Evolutionary conservation across 1,140 invertebrate genomes (phyloP).

Genomic region (Cherax quadricarinatus): DNA sequence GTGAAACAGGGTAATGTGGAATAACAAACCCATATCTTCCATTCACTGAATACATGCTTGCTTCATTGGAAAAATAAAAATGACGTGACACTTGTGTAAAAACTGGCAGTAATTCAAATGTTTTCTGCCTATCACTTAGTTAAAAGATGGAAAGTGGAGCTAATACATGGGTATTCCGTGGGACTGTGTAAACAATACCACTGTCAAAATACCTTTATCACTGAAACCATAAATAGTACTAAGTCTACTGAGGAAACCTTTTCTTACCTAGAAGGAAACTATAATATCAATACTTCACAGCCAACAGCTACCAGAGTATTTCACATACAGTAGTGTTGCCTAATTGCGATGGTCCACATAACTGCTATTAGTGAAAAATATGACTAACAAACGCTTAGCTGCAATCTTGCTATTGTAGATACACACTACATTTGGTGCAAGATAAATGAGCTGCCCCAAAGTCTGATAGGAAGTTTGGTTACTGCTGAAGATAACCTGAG

Average conservation of each 20-base stretch:
- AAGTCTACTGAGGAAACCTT: constrained; percentile 48
- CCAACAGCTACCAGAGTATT: constrained; percentile 61
- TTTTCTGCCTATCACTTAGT: constrained; percentile 44
- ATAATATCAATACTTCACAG: constrained; percentile 65
- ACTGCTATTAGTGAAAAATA: constrained; percentile 44
- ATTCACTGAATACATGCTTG: constrained; percentile 40
- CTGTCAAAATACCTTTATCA: constrained; percentile 35
- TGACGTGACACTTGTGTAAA: constrained; percentile 26
- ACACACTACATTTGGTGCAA: constrained; percentile 32
- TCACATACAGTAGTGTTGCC: constrained; percentile 57
- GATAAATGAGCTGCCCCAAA: constrained; percentile 40
- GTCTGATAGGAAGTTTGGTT: constrained; percentile 50
- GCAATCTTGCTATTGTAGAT: constrained; percentile 30
- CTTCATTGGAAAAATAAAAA: constrained; percentile 38
- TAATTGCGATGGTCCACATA: constrained; percentile 65
- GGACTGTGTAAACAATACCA: constrained; percentile 31
- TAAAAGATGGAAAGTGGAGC: constrained; percentile 40
- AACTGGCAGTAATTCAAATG: constrained; percentile 40
- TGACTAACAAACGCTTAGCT: constrained; percentile 41
- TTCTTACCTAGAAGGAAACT: constrained; percentile 56
- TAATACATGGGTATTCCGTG: constrained; percentile 10
- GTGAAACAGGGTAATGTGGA: constrained; percentile 38
- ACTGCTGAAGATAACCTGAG: constrained; percentile 51
- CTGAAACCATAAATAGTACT: constrained; percentile 43
- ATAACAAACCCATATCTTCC: constrained; percentile 45